These are phyloP conservation scores for Tautogolabrus adspersus DNA, from an alignment of 2,113 vertebrate genomes.

Conservation along the genomic window DNA sequence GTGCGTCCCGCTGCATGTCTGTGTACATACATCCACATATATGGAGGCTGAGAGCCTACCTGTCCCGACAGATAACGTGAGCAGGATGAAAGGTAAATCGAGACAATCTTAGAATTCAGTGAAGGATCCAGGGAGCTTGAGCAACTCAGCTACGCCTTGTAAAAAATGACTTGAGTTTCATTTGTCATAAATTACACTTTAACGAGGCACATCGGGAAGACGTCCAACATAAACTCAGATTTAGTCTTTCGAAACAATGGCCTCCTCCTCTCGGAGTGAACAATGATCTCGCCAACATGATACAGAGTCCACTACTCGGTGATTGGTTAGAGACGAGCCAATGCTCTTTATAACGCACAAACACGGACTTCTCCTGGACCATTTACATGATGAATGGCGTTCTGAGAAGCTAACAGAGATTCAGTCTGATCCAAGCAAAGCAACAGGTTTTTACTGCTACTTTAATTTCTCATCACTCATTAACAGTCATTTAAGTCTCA, in stretches of 20 bases:
- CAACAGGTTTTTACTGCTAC: constrained; percentile 41
- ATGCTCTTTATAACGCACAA: constrained; percentile 46
- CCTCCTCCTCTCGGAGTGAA: constrained; percentile 25
- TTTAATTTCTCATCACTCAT: constrained; percentile 55
- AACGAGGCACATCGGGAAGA: constrained; percentile 32
- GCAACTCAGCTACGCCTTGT: constrained; percentile 32
- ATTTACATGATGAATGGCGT: constrained; percentile 67
- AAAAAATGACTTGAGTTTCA: constrained; percentile 45
- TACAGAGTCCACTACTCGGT: constrained; percentile 41
- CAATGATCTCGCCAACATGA: constrained; percentile 57
- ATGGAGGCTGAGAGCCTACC: not conserved
- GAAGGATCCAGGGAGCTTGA: constrained; percentile 36
- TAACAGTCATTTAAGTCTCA: constrained; percentile 31
- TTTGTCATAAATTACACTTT: constrained; percentile 55
- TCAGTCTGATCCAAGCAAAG: constrained; percentile 51
- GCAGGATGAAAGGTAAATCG: constrained; percentile 22
- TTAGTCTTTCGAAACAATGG: constrained; percentile 45
- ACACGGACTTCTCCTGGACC: constrained; percentile 40
- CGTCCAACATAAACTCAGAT: constrained; percentile 30
- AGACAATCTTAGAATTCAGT: constrained; percentile 42
- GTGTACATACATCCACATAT: constrained; percentile 32
- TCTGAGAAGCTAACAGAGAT: constrained; percentile 58
- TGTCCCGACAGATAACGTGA: constrained; percentile 38
- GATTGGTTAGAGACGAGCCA: constrained; percentile 52
- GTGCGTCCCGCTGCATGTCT: constrained; percentile 11